Conservation (phyloP, 2,113 vertebrate genomes). For the Polypterus bichir region DNA sequence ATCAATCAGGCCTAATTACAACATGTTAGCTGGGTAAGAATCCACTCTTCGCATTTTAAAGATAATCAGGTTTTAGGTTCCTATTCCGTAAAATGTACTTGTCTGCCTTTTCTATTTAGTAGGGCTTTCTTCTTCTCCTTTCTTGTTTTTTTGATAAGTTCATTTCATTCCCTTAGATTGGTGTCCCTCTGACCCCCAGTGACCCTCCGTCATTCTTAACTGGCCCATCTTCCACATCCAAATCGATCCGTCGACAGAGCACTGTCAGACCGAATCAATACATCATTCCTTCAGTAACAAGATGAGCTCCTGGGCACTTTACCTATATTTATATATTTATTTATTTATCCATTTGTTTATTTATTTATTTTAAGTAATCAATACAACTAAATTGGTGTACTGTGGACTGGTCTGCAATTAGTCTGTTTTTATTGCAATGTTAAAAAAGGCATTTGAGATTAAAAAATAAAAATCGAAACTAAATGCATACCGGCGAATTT, state of each 20-base stretch:
- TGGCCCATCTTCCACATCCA: conserved; percentile 46
- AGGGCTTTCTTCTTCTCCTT: too few species aligned
- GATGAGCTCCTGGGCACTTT: conserved; percentile 55
- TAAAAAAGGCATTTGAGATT: conserved; percentile 37
- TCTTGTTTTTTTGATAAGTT: conserved; percentile 47
- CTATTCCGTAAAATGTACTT: too few species aligned
- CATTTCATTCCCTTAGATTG: conserved; percentile 50
- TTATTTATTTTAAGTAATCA: conserved; percentile 62
- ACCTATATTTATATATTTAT: conserved; percentile 67
- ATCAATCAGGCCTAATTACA: too few species aligned
- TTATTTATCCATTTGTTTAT: conserved; percentile 63
- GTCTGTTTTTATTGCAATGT: conserved; percentile 47
- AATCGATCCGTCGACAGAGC: conserved; percentile 73
- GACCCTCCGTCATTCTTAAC: conserved; percentile 61
- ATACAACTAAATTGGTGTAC: conserved; percentile 59
- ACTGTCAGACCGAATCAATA: conserved; percentile 83
- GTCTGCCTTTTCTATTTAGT: too few species aligned
- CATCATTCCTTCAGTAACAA: conserved; percentile 79
- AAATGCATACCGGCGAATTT: conserved; percentile 22
- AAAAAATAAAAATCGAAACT: conserved; percentile 31
- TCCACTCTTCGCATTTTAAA: too few species aligned
- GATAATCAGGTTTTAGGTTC: too few species aligned
- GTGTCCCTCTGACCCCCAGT: conserved; percentile 54
- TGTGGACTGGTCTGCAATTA: conserved; percentile 77
- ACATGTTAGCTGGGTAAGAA: too few species aligned